phyloP scores from a whole-genome alignment of 1,140 invertebrate species.

The Acyrthosiphon pisum region DNA sequence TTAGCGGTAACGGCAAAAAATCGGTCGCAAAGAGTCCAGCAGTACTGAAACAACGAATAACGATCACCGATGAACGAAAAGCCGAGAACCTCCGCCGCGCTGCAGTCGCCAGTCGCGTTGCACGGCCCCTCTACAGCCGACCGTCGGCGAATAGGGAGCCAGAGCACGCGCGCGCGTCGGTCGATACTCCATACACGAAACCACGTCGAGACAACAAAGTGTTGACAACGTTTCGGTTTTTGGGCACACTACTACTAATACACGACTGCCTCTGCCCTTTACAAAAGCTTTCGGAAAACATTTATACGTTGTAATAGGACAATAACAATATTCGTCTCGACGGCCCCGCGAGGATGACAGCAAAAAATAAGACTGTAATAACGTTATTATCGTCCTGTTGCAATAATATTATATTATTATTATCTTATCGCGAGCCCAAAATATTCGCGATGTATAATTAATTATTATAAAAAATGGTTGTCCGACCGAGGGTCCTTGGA shows the following conservation, averaged over 20 bases:
- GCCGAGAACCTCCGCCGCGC: neutral
- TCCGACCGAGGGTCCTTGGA: too few relatives aligned
- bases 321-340: neutral
- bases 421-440: neutral
- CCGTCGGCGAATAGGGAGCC: neutral
- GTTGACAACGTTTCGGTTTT: neutral
- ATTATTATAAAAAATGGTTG: neutral
- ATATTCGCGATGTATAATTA: neutral
- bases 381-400: neutral
- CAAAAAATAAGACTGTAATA: neutral
- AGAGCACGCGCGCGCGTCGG: neutral
- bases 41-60: conserved; percentile 17
- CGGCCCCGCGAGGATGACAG: neutral
- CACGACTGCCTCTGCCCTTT: neutral
- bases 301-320: neutral
- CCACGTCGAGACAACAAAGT: neutral
- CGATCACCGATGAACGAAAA: neutral
- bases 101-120: neutral
- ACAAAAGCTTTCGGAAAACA: neutral
- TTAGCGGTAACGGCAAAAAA: neutral
- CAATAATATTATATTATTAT: conserved; percentile 1
- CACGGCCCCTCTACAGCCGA: neutral
- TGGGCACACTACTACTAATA: too few relatives aligned
- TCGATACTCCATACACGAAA: neutral
- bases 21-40: neutral